These are phyloP conservation scores for Nebria brevicollis DNA, from an alignment of 2,888 invertebrate genomes.

Conservation along the genomic window DNA sequence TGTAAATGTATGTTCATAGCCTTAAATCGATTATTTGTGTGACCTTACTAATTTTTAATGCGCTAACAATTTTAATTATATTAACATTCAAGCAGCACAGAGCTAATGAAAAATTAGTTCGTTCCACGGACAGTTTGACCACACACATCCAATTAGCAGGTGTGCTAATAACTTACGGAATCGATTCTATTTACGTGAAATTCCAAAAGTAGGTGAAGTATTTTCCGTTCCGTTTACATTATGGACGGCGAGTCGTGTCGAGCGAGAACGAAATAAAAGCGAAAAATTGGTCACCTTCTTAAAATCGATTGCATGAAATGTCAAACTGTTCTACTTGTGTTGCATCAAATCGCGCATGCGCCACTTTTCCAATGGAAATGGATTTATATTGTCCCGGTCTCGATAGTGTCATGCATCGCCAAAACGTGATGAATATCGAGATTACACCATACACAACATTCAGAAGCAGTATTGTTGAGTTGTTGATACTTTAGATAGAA, in stretches of 20 bases:
- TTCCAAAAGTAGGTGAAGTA: neutral
- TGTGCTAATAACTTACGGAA: neutral
- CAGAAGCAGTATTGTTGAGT: neutral
- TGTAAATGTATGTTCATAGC: neutral
- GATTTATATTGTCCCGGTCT: conserved; percentile 21
- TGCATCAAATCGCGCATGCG: conserved; percentile 37
- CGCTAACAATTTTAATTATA: neutral
- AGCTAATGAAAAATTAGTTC: neutral
- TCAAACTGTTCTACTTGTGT: conserved; percentile 32
- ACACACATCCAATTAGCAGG: neutral
- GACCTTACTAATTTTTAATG: neutral
- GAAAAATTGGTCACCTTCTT: conserved; percentile 22
- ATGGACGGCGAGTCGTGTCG: neutral
- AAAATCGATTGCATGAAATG: conserved; percentile 45
- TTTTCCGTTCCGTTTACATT: neutral
- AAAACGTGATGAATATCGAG: neutral
- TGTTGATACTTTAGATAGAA: neutral
- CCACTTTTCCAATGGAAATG: conserved; percentile 29
- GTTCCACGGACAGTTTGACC: neutral
- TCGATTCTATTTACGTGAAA: neutral
- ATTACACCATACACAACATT: conserved; percentile 3
- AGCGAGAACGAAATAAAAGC: conserved; percentile 4
- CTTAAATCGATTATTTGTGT: neutral
- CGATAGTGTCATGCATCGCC: neutral
- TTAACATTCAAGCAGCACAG: neutral